Evolutionary conservation across 2,797 vertebrate genomes (phyloP).

Genomic region (Parauchenoglanis ngamensis): DNA sequence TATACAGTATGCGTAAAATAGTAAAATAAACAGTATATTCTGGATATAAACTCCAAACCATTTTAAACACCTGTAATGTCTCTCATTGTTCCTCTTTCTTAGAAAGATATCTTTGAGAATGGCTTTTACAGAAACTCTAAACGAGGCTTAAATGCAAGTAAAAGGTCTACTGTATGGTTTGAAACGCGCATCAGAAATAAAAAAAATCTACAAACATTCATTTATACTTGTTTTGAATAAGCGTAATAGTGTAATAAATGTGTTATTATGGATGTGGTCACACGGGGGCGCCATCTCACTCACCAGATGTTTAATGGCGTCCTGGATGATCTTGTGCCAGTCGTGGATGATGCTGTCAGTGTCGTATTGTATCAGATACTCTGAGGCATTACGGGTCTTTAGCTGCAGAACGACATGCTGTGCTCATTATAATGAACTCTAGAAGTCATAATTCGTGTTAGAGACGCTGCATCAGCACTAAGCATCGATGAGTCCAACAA

Average conservation of each 20-base stretch:
- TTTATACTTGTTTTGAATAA: not conserved
- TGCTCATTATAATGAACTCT: not conserved
- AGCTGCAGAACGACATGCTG: constrained; percentile 70
- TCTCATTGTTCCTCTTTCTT: not conserved
- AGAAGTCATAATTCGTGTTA: not conserved
- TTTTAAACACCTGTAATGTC: not conserved
- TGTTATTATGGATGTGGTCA: not conserved
- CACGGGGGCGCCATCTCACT: constrained; percentile 19
- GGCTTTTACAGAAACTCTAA: not conserved
- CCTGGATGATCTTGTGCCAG: constrained; percentile 82
- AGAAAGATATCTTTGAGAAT: not conserved
- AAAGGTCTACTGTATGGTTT: not conserved
- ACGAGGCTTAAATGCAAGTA: not conserved
- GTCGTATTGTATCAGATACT: constrained; percentile 93
- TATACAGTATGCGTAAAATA: not conserved
- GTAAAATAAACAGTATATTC: not conserved
- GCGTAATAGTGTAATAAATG: not conserved
- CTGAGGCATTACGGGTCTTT: constrained; percentile 84
- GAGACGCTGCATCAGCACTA: not conserved
- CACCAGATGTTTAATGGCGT: constrained; percentile 81
- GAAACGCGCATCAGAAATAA: not conserved
- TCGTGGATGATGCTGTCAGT: constrained; percentile 86
- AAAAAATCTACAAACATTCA: not conserved
- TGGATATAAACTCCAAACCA: not conserved
- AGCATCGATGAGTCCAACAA: not conserved